Percentiles rank a stretch among this genome's conserved stretches.
Conservation (phyloP, 2,113 vertebrate genomes). For the Balaeniceps rex region DNA sequence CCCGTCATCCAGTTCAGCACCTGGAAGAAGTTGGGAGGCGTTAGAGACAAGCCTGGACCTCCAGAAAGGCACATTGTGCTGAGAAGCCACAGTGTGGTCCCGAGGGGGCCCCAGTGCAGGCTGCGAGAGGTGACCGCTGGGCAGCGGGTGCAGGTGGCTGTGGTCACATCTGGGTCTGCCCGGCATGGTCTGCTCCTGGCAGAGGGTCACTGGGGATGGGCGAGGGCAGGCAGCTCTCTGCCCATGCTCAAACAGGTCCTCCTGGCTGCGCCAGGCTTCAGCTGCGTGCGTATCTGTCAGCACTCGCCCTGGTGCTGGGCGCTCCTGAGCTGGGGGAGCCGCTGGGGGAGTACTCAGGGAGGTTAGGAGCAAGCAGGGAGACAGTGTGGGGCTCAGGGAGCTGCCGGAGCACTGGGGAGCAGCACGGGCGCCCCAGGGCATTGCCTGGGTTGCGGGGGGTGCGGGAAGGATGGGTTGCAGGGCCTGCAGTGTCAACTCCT, state of each 20-base stretch:
- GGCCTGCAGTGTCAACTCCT: not conserved
- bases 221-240: not conserved
- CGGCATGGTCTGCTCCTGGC: rapidly evolving
- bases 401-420: not conserved
- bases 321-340: not conserved
- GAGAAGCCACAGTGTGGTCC: not conserved
- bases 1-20: not conserved
- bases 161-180: not conserved
- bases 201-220: not conserved
- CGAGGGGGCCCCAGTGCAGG: not conserved
- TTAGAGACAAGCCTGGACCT: not conserved
- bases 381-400: not conserved
- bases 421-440: not conserved
- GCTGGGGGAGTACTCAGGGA: not conserved
- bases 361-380: not conserved
- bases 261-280: not conserved
- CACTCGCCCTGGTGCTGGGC: not conserved
- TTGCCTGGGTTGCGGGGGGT: not conserved
- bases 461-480: not conserved
- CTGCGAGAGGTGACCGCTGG: not conserved
- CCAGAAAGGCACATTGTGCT: not conserved
- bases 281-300: not conserved
- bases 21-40: not conserved
- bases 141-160: not conserved
- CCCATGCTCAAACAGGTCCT: not conserved